A percentile compares a stretch with the other conserved stretches of the same genome.
Conservation (phyloP, 2,113 vertebrate genomes). For the Cromileptes altivelis region DNA sequence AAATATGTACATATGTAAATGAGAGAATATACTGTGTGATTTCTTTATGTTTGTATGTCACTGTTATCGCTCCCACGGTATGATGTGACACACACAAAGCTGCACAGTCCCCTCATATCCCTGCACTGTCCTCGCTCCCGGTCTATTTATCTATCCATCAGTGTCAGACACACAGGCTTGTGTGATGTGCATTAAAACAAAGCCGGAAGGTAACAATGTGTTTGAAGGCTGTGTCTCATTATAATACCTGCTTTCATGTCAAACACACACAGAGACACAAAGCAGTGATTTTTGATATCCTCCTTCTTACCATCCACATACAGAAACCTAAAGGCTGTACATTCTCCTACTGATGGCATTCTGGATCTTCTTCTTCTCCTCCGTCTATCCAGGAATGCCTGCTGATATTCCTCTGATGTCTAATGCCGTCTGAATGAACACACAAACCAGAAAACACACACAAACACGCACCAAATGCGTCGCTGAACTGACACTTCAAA, state of each 20-base stretch:
- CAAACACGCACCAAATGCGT: slow-evolving; percentile 47
- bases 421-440: slow-evolving; percentile 65
- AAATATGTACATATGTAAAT: slow-evolving; percentile 33
- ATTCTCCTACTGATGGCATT: slow-evolving; percentile 47
- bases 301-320: slow-evolving; percentile 23
- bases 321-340: slow-evolving; percentile 47
- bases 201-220: slow-evolving; percentile 46
- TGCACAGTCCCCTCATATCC: slow-evolving; percentile 24
- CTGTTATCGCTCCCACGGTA: background rate
- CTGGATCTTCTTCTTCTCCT: slow-evolving; percentile 40
- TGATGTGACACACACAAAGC: slow-evolving; percentile 27
- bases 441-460: slow-evolving; percentile 51
- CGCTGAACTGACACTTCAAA: slow-evolving; percentile 80
- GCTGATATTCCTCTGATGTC: slow-evolving; percentile 73
- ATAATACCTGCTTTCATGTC: slow-evolving; percentile 56
- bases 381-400: slow-evolving; percentile 71
- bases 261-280: slow-evolving; percentile 49
- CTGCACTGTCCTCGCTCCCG: slow-evolving; percentile 35
- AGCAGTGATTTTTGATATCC: slow-evolving; percentile 38
- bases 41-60: slow-evolving; percentile 16
- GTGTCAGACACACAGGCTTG: slow-evolving; percentile 48
- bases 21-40: slow-evolving; percentile 23
- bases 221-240: slow-evolving; percentile 67
- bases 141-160: slow-evolving; percentile 69
- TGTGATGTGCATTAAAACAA: slow-evolving; percentile 68